Conservation (phyloP, 1,140 invertebrate species). For the Drosophila seguyi region DNA sequence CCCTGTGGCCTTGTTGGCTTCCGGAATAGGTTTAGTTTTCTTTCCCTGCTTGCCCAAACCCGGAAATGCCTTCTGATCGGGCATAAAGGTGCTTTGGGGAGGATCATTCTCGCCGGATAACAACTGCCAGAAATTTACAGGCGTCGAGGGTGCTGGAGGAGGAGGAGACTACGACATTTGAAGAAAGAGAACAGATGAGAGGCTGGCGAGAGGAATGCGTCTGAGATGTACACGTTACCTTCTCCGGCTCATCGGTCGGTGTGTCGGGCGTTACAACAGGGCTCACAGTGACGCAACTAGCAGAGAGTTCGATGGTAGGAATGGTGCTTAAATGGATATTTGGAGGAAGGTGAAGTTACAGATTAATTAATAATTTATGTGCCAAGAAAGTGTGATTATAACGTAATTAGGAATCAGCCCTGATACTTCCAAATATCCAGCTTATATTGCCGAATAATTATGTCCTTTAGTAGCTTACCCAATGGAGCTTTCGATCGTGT, state of each 20-base stretch:
- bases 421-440: too few species aligned
- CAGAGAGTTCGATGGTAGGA: background rate
- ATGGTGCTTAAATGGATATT: conserved; percentile 7
- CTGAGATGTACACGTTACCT: background rate
- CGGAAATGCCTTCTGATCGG: background rate
- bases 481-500: background rate
- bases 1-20: background rate
- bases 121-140: background rate
- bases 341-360: background rate
- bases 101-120: background rate
- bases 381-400: background rate
- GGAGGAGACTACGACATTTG: background rate
- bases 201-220: background rate
- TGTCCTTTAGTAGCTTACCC: background rate
- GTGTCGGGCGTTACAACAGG: background rate
- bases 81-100: background rate
- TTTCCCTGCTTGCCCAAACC: conserved; percentile 13
- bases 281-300: background rate
- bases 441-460: too few species aligned
- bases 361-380: background rate
- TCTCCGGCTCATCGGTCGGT: background rate
- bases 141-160: too few species aligned
- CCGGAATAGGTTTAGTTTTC: background rate
- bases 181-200: too few species aligned
- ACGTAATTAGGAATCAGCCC: background rate